phyloP scores from a whole-genome alignment of 2,888 invertebrate genomes.

The Pasiphila rectangulata region DNA sequence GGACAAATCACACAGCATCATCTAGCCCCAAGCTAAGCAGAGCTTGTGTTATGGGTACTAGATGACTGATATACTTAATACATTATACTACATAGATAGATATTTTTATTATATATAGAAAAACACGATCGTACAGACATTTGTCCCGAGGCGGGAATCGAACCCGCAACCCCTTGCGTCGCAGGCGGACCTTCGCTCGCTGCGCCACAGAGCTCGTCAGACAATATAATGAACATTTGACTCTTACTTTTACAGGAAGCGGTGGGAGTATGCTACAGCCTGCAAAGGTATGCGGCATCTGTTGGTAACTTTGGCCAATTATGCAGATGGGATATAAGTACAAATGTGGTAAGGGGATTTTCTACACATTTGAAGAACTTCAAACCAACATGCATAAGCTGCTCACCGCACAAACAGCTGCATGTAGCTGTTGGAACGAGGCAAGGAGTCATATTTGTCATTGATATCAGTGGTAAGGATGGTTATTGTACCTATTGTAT shows the following conservation, averaged over 20 bases:
- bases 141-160: too few relatives aligned
- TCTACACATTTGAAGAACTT: conserved; percentile 48
- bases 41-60: too few relatives aligned
- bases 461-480: conserved; percentile 60
- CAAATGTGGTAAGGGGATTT: conserved; percentile 68
- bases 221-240: neutral
- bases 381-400: conserved; percentile 59
- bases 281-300: conserved; percentile 66
- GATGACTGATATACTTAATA: too few relatives aligned
- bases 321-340: conserved; percentile 76
- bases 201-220: too few relatives aligned
- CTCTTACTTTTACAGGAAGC: too few relatives aligned
- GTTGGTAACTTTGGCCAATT: conserved; percentile 70
- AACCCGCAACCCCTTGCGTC: too few relatives aligned
- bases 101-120: too few relatives aligned
- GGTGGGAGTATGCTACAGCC: conserved; percentile 70
- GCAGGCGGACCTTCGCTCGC: too few relatives aligned
- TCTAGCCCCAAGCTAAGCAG: too few relatives aligned
- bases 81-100: too few relatives aligned
- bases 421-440: conserved; percentile 71
- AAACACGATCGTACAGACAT: too few relatives aligned
- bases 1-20: too few relatives aligned
- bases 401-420: conserved; percentile 57
- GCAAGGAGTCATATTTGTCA: conserved; percentile 66
- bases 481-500: neutral